These are phyloP conservation scores for Chlorospingus flavigularis DNA, from an alignment of 2,797 vertebrate species.

Conservation along the genomic window DNA sequence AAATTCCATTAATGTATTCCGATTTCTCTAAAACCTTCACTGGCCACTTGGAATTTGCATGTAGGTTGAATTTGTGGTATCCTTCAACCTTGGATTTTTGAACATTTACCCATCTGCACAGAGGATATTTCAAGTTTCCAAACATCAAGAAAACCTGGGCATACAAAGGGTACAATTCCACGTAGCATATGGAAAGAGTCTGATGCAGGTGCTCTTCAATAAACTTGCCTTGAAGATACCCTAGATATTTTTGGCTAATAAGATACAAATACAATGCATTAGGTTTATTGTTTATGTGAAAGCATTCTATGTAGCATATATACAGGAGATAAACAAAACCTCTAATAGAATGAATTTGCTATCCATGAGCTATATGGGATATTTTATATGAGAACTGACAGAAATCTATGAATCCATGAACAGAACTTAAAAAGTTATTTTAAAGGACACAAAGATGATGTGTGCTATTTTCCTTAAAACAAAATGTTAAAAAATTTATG, in stretches of 20 bases:
- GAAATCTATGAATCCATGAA: background rate
- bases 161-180: background rate
- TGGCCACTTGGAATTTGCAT: background rate
- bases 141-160: background rate
- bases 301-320: background rate
- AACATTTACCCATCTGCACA: background rate
- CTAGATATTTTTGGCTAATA: background rate
- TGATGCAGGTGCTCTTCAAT: background rate
- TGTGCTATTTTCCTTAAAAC: background rate
- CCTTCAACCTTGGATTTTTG: background rate
- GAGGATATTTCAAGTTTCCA: background rate
- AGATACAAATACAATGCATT: background rate
- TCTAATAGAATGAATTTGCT: background rate
- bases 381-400: background rate
- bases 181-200: fast-evolving
- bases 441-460: background rate
- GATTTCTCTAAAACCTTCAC: background rate
- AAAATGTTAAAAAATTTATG: background rate
- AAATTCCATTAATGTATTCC: background rate
- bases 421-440: background rate
- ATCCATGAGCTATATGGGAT: background rate
- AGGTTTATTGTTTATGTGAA: background rate
- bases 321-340: background rate
- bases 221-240: background rate
- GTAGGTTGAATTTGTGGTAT: background rate